These are phyloP conservation scores for Diaprepes abbreviatus DNA, from an alignment of 2,888 invertebrate species.

Conservation along the genomic window DNA sequence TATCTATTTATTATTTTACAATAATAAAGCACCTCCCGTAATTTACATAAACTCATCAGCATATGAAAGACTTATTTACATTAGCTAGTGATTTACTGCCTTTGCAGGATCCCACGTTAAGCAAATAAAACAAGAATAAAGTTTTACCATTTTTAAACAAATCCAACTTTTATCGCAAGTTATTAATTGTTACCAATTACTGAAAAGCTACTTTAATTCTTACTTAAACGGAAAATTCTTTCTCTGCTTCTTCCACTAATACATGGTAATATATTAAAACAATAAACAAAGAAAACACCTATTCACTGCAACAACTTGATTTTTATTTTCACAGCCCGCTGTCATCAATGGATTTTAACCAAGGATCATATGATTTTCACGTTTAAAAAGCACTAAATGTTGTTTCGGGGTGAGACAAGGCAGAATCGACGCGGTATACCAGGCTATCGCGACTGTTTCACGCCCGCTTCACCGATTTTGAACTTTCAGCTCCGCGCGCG, in stretches of 20 bases:
- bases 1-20: not conserved
- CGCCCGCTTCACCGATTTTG: slow-evolving; percentile 28
- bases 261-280: not conserved
- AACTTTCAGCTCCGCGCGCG: slow-evolving; percentile 29
- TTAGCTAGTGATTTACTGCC: not conserved
- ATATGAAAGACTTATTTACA: slow-evolving; percentile 2
- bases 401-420: slow-evolving; percentile 16
- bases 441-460: slow-evolving; percentile 31
- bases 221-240: not conserved
- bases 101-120: not conserved
- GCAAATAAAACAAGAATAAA: not conserved
- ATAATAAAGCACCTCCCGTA: not conserved
- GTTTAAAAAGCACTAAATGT: slow-evolving; percentile 8
- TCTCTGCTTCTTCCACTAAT: not conserved
- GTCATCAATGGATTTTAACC: not conserved
- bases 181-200: no score
- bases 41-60: not conserved
- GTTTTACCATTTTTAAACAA: slow-evolving; percentile 5
- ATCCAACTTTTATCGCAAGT: slow-evolving; percentile 15
- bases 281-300: not conserved
- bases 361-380: slow-evolving; percentile 17
- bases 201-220: not conserved
- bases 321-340: slow-evolving; percentile 4
- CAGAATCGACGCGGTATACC: slow-evolving; percentile 21
- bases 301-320: not conserved